Evolutionary conservation across 2,797 vertebrate genomes (phyloP).

Genomic region (Sebastes oblongus): DNA sequence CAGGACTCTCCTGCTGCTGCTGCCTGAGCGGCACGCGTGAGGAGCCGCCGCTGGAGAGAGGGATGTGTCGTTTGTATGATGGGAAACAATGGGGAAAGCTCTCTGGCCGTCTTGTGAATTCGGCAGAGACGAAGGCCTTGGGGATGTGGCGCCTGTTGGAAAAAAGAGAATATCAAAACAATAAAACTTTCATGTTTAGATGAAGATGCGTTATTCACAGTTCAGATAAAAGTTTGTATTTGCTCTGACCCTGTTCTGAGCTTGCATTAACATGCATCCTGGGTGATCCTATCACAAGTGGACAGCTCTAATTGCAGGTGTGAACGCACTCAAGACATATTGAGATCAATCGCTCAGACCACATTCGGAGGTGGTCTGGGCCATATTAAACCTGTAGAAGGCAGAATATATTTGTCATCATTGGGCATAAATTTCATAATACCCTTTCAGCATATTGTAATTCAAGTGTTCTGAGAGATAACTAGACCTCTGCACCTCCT

Average conservation of each 20-base stretch:
- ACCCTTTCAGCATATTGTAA: no score
- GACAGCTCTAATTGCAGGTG: no score
- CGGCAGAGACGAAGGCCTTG: slow-evolving; percentile 1
- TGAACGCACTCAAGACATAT: no score
- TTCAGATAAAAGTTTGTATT: neutral
- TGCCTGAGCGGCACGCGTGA: neutral
- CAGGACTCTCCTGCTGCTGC: neutral
- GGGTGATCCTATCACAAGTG: no score
- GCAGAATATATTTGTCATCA: no score
- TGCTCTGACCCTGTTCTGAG: neutral
- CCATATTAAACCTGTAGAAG: no score
- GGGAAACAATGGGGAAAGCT: slow-evolving; percentile 13
- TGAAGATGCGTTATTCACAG: neutral
- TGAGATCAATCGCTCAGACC: no score
- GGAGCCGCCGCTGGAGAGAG: slow-evolving; percentile 10
- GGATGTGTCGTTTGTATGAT: neutral
- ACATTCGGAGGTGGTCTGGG: no score
- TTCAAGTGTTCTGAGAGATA: no score
- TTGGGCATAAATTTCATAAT: no score
- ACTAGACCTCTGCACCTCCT: no score
- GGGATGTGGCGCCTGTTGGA: slow-evolving; percentile 44
- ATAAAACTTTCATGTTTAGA: neutral
- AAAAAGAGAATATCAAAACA: neutral
- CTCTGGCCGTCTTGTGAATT: slow-evolving; percentile 12
- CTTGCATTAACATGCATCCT: neutral